Evolutionary conservation across 2,113 vertebrate genomes (phyloP).

Genomic region (Lagopus muta): DNA sequence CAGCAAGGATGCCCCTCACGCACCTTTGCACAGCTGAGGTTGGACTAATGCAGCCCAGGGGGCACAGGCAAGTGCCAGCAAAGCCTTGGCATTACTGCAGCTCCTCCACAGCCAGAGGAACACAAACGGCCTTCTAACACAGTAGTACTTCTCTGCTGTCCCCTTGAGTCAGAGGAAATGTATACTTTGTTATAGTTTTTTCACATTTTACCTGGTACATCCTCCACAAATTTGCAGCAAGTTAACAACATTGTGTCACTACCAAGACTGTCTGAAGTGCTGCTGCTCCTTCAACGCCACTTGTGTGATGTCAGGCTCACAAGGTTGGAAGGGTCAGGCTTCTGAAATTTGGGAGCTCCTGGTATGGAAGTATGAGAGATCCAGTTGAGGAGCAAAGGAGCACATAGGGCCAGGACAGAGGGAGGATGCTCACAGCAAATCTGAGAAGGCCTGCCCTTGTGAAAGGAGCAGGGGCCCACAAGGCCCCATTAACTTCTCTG

Average conservation of each 20-base stretch:
- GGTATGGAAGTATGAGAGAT: background rate
- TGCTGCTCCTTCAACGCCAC: background rate
- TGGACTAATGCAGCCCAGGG: background rate
- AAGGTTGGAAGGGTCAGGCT: background rate
- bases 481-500: background rate
- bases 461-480: background rate
- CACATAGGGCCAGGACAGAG: background rate
- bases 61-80: slow-evolving; percentile 38
- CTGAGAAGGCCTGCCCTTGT: background rate
- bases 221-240: background rate
- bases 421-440: background rate
- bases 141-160: background rate
- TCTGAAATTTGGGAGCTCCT: background rate
- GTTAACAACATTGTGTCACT: background rate
- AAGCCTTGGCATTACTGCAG: slow-evolving; percentile 36
- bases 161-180: background rate
- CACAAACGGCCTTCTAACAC: slow-evolving; percentile 43
- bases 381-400: background rate
- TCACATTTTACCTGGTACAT: background rate
- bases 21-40: background rate
- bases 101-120: slow-evolving; percentile 63
- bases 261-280: background rate
- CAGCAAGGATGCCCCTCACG: background rate
- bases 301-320: background rate
- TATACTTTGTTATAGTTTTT: background rate